Evolutionary conservation across 2,797 vertebrate genomes (phyloP), one percentile per base, ranked within the genome.

Genomic region (Galaxias olidus): DNA sequence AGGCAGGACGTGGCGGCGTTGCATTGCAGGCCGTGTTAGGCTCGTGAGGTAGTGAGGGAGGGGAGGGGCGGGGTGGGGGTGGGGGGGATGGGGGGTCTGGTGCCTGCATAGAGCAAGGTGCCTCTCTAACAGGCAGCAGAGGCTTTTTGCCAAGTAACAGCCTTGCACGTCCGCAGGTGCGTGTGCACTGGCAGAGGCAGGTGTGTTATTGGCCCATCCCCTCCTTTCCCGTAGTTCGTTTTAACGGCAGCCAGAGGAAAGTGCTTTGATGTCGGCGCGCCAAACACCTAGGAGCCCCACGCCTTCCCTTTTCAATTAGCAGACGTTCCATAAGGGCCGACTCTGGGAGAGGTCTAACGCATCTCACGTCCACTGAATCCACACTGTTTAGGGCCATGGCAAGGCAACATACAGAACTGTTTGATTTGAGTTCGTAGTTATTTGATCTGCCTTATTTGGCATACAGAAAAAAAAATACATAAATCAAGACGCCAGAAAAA

Each of bases 391-490:
- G 50, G 19, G 66, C 41, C 61, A 51, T 48, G 75, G 76, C 44
- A 44, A 62, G 63, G 15, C 63, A 14, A 58, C 63, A n/a, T n/a
- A 44, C 40, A 48, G 77, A 69, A 54, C 17, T 13, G 43, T 46
- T 17, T 4, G 48, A 69, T 46, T 66, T 56, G 9, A 43, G 45
- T 70, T 79, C 76, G 70, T 83, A 70, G 85, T 86, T 81, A 69
- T 78, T 75, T 75, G 47, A 73, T 82, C 67, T 75, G 61, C 58
- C 60, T 68, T 3, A 73, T 10, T 68, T 71, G 73, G 57, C 81
- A 68, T 62, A 55, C 75, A 75, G 4, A 3, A 11, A n/a, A 8
- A 49, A 44, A 71, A 79, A 11, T 13, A 42, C 40, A 68, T 53
- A 76, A 82, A 67, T 71, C 78, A 73, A 75, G 68, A 76, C 67